Conservation (phyloP, 2,888 invertebrate genomes). For the Phortica magna region DNA sequence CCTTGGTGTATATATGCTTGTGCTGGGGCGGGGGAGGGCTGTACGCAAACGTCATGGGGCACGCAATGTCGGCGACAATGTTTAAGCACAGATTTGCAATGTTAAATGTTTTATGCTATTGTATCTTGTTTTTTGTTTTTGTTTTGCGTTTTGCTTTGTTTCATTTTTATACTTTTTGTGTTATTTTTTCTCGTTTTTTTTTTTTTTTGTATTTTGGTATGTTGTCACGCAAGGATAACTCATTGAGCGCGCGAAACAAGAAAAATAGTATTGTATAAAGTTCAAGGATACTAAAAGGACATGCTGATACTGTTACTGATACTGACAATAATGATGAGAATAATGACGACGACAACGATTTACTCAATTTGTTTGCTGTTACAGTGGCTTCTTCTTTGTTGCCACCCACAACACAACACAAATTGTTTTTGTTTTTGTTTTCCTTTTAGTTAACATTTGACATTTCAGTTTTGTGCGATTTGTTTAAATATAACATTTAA, state of each 20-base stretch:
- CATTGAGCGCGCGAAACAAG: neutral
- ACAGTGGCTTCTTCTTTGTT: neutral
- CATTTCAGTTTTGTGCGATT: neutral
- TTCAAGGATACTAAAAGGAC: conserved; percentile 1
- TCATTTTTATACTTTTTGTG: neutral
- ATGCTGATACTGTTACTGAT: neutral
- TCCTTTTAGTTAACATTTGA: neutral
- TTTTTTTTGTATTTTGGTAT: neutral
- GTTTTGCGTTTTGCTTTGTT: neutral
- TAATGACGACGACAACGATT: neutral
- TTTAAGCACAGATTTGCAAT: conserved; percentile 33
- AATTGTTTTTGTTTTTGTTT: neutral
- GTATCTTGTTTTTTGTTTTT: neutral
- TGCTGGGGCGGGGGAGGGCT: neutral
- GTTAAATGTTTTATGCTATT: conserved; percentile 31
- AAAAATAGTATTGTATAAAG: neutral
- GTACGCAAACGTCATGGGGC: neutral
- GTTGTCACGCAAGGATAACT: neutral
- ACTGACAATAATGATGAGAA: neutral
- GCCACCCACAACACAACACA: neutral
- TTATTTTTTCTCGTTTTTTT: neutral
- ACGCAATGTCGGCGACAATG: conserved; percentile 12
- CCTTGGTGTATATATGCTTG: neutral
- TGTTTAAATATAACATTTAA: neutral
- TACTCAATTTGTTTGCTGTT: neutral